A percentile compares a stretch with the other conserved stretches of the same genome.
phyloP scores from a whole-genome alignment of 2,888 invertebrate species.

The Philhelius pedissequus region DNA sequence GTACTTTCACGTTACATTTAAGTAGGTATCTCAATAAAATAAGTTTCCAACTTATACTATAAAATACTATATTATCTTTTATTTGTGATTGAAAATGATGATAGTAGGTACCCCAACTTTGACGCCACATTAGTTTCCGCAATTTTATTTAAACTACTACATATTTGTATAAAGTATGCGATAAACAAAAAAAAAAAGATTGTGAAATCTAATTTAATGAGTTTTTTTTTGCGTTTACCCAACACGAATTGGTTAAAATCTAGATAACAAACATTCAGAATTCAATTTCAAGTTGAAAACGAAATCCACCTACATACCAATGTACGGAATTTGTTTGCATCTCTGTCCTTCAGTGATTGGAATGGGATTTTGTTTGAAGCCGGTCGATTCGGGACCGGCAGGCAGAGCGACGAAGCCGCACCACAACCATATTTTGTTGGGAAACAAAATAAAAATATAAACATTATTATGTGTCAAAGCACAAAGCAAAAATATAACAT shows the following conservation, averaged over 20 bases:
- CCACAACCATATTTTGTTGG: not conserved
- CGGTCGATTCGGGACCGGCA: not conserved
- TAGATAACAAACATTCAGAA: not conserved
- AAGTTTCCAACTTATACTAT: not conserved
- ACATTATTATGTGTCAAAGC: slow-evolving; percentile 48
- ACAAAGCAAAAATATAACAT: slow-evolving; percentile 10
- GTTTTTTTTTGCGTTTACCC: not conserved
- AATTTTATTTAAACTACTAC: not conserved
- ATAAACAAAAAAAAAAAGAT: not conserved
- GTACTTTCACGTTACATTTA: not conserved
- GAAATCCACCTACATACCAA: not conserved
- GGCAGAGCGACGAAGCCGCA: not conserved
- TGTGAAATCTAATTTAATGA: not conserved
- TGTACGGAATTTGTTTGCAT: not conserved
- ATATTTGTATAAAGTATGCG: too few species aligned
- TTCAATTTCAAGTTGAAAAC: not conserved
- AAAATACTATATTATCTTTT: not conserved
- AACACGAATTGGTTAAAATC: not conserved
- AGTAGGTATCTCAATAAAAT: not conserved
- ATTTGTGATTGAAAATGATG: not conserved
- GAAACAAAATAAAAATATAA: slow-evolving; percentile 22
- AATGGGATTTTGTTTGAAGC: not conserved
- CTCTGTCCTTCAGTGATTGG: not conserved
- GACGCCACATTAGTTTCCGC: not conserved
- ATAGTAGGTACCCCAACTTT: not conserved